These are phyloP conservation scores for Baryphthengus martii DNA, from an alignment of 2,113 vertebrate genomes.

Conservation along the genomic window DNA sequence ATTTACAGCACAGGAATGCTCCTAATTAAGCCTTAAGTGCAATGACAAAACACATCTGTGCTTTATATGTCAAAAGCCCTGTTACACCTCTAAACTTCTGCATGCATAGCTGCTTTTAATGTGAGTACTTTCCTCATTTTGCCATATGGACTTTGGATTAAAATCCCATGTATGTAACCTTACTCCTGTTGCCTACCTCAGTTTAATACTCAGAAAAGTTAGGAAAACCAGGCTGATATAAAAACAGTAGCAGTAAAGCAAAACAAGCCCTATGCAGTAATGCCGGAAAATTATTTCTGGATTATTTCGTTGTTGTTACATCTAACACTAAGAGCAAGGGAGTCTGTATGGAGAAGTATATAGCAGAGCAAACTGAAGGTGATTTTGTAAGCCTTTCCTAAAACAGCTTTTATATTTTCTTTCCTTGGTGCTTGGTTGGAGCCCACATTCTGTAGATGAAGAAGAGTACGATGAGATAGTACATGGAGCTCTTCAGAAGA, in stretches of 20 bases:
- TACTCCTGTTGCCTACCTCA: neutral
- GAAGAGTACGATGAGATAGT: conserved; percentile 26
- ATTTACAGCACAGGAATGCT: neutral
- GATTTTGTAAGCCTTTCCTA: neutral
- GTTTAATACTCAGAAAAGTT: neutral
- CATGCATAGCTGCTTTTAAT: neutral
- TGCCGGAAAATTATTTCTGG: neutral
- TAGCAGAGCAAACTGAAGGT: neutral
- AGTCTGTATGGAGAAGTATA: neutral
- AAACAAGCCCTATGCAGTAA: neutral
- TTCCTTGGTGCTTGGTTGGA: neutral
- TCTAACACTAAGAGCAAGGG: neutral
- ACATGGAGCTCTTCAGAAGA: conserved; percentile 65
- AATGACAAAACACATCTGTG: neutral
- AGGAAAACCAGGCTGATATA: neutral
- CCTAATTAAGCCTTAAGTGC: neutral
- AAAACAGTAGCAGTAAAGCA: neutral
- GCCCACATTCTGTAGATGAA: conserved; percentile 7
- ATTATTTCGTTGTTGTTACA: neutral
- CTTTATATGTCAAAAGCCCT: neutral
- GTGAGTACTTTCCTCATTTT: neutral
- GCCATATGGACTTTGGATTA: neutral
- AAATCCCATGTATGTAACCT: neutral
- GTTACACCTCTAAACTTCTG: neutral
- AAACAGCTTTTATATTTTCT: neutral